These are phyloP conservation scores for Scomber colias DNA, from an alignment of 2,113 vertebrate genomes.

Conservation along the genomic window DNA sequence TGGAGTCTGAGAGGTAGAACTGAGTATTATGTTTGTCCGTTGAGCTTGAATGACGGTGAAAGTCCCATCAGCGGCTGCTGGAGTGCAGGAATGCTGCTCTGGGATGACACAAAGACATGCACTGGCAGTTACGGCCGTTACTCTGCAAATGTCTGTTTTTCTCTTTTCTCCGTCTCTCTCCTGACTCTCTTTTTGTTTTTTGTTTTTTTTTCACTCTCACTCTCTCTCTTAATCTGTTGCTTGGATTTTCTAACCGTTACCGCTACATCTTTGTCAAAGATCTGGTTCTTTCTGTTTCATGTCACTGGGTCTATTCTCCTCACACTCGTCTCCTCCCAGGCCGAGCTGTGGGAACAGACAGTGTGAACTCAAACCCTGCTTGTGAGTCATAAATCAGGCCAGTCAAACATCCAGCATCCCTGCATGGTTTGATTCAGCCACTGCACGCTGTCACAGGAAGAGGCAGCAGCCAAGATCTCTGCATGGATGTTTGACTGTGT, in stretches of 20 bases:
- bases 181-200: background rate
- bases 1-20: background rate
- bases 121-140: slow-evolving; percentile 25
- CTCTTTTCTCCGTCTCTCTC: background rate
- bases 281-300: slow-evolving; percentile 13
- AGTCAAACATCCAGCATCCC: slow-evolving; percentile 32
- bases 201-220: background rate
- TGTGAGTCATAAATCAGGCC: slow-evolving; percentile 60
- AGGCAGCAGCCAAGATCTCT: slow-evolving; percentile 14
- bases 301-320: slow-evolving; percentile 8
- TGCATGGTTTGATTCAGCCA: slow-evolving; percentile 17
- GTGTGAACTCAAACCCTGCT: slow-evolving; percentile 40
- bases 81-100: slow-evolving; percentile 16
- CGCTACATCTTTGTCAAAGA: background rate
- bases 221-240: background rate
- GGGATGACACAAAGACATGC: background rate
- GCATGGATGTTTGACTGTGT: background rate
- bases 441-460: slow-evolving; percentile 24
- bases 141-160: slow-evolving; percentile 40
- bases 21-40: slow-evolving; percentile 14
- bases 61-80: slow-evolving; percentile 12
- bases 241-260: background rate
- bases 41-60: slow-evolving; percentile 1
- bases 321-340: background rate
- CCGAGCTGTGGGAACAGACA: slow-evolving; percentile 56